These are phyloP conservation scores for Phallusia fumigata DNA, from an alignment of 23 tunicate genomes.

Conservation along the genomic window DNA sequence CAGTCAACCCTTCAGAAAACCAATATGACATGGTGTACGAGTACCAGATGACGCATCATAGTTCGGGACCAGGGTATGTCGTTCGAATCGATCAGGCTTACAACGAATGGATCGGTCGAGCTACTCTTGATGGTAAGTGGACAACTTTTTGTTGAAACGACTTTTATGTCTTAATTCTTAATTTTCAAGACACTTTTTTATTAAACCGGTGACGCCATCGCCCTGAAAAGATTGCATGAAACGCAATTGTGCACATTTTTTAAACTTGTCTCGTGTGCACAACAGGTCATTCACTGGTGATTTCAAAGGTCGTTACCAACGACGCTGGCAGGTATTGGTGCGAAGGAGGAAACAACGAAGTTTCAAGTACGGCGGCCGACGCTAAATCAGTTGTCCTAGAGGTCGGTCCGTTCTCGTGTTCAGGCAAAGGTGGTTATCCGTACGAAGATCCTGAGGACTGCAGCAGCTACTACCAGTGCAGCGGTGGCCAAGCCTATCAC, in stretches of 20 bases:
- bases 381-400: constrained; percentile 29
- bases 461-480: constrained; percentile 30
- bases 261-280: no score
- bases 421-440: constrained; percentile 8
- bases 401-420: constrained; percentile 15
- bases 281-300: constrained; percentile 27
- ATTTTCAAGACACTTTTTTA: no score
- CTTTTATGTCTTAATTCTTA: no score
- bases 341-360: not conserved
- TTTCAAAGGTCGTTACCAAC: constrained; percentile 11
- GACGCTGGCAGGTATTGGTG: constrained; percentile 73
- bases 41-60: no score
- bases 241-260: no score
- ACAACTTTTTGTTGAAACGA: not conserved
- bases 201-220: no score
- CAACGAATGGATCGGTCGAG: not conserved
- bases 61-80: no score
- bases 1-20: constrained; percentile 12
- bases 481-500: constrained; percentile 9
- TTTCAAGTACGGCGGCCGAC: constrained; percentile 38
- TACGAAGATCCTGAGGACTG: constrained; percentile 31
- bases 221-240: no score
- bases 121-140: not conserved
- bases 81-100: no score
- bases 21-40: not conserved